Percentiles rank a stretch among this genome's conserved stretches.
phyloP scores from a whole-genome alignment of 2,888 invertebrate genomes.

The Drosophila affinis region DNA sequence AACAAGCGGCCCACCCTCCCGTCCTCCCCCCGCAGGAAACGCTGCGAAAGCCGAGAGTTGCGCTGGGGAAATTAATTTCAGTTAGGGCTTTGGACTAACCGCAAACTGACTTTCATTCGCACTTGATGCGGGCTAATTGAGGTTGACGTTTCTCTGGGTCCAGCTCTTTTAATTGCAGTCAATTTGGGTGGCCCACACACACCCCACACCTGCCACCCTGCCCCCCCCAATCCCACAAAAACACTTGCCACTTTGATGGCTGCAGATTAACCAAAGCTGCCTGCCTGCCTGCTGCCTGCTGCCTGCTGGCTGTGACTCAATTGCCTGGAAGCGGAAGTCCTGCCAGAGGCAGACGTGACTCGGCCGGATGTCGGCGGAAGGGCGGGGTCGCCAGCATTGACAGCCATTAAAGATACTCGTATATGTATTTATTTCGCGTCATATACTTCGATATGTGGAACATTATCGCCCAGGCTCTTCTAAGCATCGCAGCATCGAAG shows the following conservation, averaged over 20 bases:
- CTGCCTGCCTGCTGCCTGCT: slow-evolving; percentile 2
- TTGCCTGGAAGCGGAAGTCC: slow-evolving; percentile 34
- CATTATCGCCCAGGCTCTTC: slow-evolving; percentile 31
- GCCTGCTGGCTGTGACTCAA: slow-evolving; percentile 14
- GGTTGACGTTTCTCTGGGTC: slow-evolving; percentile 9
- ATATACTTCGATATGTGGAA: slow-evolving; percentile 38
- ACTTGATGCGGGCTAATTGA: slow-evolving; percentile 46
- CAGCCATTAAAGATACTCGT: slow-evolving; percentile 46
- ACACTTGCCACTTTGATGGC: slow-evolving; percentile 7
- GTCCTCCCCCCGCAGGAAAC: neutral
- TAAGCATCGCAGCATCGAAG: slow-evolving; percentile 3
- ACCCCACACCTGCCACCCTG: neutral
- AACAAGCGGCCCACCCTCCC: slow-evolving; percentile 7
- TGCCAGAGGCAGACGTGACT: slow-evolving; percentile 23
- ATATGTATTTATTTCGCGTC: slow-evolving; percentile 42
- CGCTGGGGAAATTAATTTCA: slow-evolving; percentile 23
- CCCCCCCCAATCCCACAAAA: slow-evolving; percentile 21
- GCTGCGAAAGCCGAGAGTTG: slow-evolving; percentile 14
- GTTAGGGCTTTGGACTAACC: slow-evolving; percentile 16
- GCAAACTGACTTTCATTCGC: slow-evolving; percentile 41
- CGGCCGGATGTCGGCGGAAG: slow-evolving; percentile 12
- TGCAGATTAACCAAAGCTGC: slow-evolving; percentile 21
- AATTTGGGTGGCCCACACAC: slow-evolving; percentile 29
- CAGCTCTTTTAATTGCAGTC: slow-evolving; percentile 60
- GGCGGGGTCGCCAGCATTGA: slow-evolving; percentile 15